Evolutionary conservation across 2,797 vertebrate genomes (phyloP).

Genomic region (Vespertilio murinus): DNA sequence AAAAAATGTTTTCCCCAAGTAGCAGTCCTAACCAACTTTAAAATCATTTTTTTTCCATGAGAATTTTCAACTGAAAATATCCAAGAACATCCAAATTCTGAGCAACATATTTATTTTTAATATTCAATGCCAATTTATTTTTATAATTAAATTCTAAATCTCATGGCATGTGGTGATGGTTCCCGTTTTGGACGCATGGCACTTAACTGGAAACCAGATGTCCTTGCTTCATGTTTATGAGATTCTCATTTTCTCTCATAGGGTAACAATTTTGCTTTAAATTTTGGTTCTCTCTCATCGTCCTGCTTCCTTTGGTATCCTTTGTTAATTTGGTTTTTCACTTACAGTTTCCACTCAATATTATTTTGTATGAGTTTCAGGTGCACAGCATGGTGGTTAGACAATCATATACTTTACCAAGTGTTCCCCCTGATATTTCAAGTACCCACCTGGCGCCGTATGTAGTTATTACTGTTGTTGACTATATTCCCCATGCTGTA

Average conservation of each 20-base stretch:
- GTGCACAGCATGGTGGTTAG: not conserved
- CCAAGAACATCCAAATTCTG: too few species aligned
- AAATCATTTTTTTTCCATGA: too few species aligned
- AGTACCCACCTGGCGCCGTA: not conserved
- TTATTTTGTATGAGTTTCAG: not conserved
- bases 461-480: not conserved
- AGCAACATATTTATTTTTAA: too few species aligned
- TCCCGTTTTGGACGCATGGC: rapidly evolving
- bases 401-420: not conserved
- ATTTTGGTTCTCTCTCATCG: not conserved
- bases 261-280: not conserved
- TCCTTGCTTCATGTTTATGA: not conserved
- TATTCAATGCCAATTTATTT: too few species aligned
- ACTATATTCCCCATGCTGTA: not conserved
- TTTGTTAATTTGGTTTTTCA: not conserved
- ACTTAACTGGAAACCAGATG: not conserved
- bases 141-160: too few species aligned
- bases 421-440: not conserved
- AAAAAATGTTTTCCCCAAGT: too few species aligned
- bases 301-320: not conserved
- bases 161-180: too few species aligned
- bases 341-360: not conserved
- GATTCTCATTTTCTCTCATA: not conserved
- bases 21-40: too few species aligned
- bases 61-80: too few species aligned